Conservation (phyloP, 2,113 vertebrate species). For the Electrona antarctica region DNA sequence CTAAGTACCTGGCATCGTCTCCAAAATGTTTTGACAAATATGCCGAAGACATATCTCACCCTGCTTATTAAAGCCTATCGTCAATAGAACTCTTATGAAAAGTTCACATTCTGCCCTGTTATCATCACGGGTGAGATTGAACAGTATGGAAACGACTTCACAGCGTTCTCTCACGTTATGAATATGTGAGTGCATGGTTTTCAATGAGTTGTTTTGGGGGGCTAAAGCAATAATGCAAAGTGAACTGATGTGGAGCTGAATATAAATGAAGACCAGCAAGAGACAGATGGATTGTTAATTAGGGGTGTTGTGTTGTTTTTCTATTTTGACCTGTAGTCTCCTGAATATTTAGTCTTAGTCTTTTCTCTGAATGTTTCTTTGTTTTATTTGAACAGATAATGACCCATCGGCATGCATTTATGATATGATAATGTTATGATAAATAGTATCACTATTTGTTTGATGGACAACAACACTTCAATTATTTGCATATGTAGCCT, state of each 20-base stretch:
- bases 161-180: slow-evolving; percentile 32
- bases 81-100: neutral
- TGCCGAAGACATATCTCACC: neutral
- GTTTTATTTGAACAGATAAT: slow-evolving; percentile 18
- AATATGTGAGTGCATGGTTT: slow-evolving; percentile 39
- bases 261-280: slow-evolving; percentile 29
- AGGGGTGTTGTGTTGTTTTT: neutral
- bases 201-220: slow-evolving; percentile 32
- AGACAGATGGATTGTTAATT: slow-evolving; percentile 38
- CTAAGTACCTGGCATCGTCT: neutral
- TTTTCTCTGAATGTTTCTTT: slow-evolving; percentile 9
- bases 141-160: slow-evolving; percentile 22
- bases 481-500: slow-evolving; percentile 30
- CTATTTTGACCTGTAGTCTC: slow-evolving; percentile 30
- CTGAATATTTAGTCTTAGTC: neutral
- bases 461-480: no score
- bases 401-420: slow-evolving; percentile 26
- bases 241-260: slow-evolving; percentile 30
- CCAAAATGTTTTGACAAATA: neutral
- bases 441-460: no score
- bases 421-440: neutral
- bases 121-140: neutral
- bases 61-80: neutral
- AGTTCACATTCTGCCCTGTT: neutral
- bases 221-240: slow-evolving; percentile 30